These are phyloP conservation scores for Pipistrellus pygmaeus DNA, from an alignment of 2,797 vertebrate species.

Conservation along the genomic window DNA sequence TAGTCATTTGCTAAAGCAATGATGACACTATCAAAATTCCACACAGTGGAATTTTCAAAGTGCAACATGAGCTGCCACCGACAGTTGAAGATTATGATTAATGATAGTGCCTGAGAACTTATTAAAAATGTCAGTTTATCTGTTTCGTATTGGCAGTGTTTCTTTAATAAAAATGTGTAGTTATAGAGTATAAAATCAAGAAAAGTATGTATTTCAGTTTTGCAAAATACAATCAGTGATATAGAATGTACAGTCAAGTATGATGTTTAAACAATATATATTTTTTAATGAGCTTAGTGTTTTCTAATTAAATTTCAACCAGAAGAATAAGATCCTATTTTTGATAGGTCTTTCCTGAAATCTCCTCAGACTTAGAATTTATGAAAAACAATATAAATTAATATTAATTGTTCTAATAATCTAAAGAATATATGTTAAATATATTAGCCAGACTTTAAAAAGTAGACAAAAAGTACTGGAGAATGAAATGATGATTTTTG, in stretches of 20 bases:
- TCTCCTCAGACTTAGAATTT: background rate
- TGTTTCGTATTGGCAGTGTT: background rate
- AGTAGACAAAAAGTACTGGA: background rate
- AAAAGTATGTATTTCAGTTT: background rate
- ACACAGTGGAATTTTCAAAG: background rate
- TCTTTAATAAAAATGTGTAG: background rate
- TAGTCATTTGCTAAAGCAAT: background rate
- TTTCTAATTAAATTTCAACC: background rate
- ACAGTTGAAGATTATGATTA: background rate
- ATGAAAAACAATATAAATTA: background rate
- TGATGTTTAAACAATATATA: background rate
- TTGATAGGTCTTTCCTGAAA: background rate
- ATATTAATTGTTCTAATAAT: background rate
- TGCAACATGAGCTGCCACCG: background rate
- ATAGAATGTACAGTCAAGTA: background rate
- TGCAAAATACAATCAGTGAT: background rate
- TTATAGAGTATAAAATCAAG: background rate
- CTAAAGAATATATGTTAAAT: background rate
- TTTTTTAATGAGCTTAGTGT: background rate
- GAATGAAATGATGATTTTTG: background rate
- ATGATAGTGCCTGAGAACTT: background rate
- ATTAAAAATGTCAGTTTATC: background rate
- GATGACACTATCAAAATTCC: background rate
- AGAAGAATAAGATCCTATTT: background rate
- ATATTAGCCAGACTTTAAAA: background rate